Evolutionary conservation across 2,888 invertebrate genomes (phyloP).

Genomic region (Chrysolina haemoptera): DNA sequence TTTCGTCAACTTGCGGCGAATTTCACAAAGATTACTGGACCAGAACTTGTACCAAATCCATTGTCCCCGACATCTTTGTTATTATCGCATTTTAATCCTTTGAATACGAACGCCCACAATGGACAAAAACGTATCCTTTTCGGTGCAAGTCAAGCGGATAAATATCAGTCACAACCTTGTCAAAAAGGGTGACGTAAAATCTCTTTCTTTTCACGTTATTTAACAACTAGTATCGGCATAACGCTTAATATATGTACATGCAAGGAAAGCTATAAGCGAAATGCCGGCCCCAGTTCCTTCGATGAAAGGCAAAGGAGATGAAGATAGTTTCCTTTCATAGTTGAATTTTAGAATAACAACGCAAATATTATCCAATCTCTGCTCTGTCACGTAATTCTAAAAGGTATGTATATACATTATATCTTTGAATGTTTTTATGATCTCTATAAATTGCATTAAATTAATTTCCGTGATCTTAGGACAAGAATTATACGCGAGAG

Average conservation of each 20-base stretch:
- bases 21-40: constrained; percentile 37
- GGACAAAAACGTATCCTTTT: constrained; percentile 55
- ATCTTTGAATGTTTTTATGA: too few species aligned
- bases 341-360: too few species aligned
- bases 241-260: background rate
- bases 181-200: constrained; percentile 49
- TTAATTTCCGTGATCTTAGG: too few species aligned
- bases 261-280: background rate
- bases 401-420: too few species aligned
- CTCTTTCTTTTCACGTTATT: constrained; percentile 21
- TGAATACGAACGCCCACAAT: constrained; percentile 59
- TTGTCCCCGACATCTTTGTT: constrained; percentile 47
- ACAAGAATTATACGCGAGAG: too few species aligned
- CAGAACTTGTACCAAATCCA: constrained; percentile 30
- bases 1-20: constrained; percentile 31
- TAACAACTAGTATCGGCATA: constrained; percentile 15
- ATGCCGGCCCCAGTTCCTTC: too few species aligned
- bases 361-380: too few species aligned
- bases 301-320: too few species aligned
- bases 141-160: constrained; percentile 59
- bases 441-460: too few species aligned
- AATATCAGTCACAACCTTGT: constrained; percentile 63
- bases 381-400: too few species aligned
- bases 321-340: too few species aligned
- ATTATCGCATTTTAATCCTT: constrained; percentile 57